Base-by-base conservation (phyloP, 2,113 vertebrate genomes). In the Cichladusa arquata region DNA sequence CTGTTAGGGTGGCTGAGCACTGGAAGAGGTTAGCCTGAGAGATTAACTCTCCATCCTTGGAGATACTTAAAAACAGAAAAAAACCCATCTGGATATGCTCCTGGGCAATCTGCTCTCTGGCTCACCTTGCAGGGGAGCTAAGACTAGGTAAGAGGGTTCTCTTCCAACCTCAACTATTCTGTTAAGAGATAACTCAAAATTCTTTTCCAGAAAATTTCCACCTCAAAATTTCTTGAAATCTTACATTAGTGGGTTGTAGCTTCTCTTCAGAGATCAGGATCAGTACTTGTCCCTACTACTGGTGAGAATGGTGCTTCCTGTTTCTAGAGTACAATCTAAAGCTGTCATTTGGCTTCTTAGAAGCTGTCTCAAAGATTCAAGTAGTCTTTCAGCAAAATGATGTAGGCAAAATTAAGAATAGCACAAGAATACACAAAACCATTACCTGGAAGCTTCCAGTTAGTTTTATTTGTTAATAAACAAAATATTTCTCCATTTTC, bases 321-420 rank as follows among this genome's bases (percentile, higher is more conserved):
- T 90, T 88, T 76, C 76, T 50, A 74, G 61, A 90, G 79, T 79
- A 94, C 50, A 76, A 80, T 44, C 83, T 91, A 95, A 91, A 91
- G 85, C 67, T 80, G 56, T 72, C 44, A 77, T 83, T n/a, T 83
- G 67, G 74, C 80, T 92, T 70, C 61, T 54, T 22, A 25, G 22
- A 88, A 83, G 67, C 36, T 90, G 76, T n/a, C 64, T 88, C 64
- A 77, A 92, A 88, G 76, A 93, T 25, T 91, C 60, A 86, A 93
- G 71, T 6, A 58, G 38, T 50, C 45, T 81, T 76, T 92, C 83
- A 86, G 50, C 67, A 92, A 95, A 26, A 90, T 4, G 24, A 64
- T 16, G 24, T 23, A 71, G 20, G n/a, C 31, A 95, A 79, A 88
- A 83, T 77, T 65, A 95, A 86, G 44, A 85, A 65, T 4, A 88